Conservation (phyloP, 2,113 vertebrate genomes). For the Campylomormyrus numenius region DNA sequence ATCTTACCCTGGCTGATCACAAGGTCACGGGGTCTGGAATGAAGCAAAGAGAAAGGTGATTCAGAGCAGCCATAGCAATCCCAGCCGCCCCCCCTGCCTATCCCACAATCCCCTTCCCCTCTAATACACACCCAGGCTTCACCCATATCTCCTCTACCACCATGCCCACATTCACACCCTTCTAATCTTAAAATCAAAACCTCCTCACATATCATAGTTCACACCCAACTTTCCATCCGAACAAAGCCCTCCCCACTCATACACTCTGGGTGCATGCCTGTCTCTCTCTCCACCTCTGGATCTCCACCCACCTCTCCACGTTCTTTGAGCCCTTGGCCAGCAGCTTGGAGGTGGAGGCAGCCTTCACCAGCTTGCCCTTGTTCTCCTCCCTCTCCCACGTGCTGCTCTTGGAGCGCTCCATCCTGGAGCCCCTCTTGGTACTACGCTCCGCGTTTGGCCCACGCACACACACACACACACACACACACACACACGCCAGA, state of each 20-base stretch:
- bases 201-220: not conserved
- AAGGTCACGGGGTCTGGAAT: slow-evolving; percentile 82
- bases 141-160: not conserved
- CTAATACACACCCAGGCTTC: not conserved
- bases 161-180: not conserved
- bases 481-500: not conserved
- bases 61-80: not conserved
- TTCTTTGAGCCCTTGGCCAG: slow-evolving; percentile 79
- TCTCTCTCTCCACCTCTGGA: not conserved
- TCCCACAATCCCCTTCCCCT: not conserved
- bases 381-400: slow-evolving; percentile 79
- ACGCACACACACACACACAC: not conserved
- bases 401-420: slow-evolving; percentile 77
- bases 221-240: not conserved
- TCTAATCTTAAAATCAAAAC: not conserved
- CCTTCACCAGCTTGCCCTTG: slow-evolving; percentile 80
- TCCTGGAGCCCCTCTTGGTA: slow-evolving; percentile 67
- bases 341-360: slow-evolving; percentile 79
- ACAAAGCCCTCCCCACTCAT: not conserved
- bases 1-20: slow-evolving; percentile 89
- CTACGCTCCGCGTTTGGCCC: slow-evolving; percentile 56
- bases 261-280: not conserved
- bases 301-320: slow-evolving; percentile 73
- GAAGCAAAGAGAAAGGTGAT: slow-evolving; percentile 4
- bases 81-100: not conserved